Evolutionary conservation across 2,113 vertebrate species (phyloP).

Genomic region (Eurypyga helias): DNA sequence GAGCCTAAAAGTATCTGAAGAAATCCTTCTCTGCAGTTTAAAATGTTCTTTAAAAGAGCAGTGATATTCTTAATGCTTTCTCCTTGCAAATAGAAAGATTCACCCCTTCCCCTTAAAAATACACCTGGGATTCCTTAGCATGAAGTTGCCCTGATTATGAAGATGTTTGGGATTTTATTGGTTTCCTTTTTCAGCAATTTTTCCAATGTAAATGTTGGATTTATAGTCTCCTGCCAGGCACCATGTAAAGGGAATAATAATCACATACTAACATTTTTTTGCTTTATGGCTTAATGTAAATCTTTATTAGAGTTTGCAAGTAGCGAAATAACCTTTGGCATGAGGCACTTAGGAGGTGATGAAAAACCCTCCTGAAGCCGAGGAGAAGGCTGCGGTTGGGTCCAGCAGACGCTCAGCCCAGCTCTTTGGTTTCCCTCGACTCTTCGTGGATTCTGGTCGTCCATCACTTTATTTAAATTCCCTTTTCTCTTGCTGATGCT

Average conservation of each 20-base stretch:
- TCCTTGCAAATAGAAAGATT: background rate
- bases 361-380: background rate
- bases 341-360: background rate
- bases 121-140: background rate
- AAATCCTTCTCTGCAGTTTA: background rate
- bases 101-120: background rate
- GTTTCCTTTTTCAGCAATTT: background rate
- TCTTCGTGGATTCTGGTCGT: accelerated
- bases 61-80: background rate
- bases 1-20: background rate
- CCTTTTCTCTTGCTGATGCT: background rate
- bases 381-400: background rate
- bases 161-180: background rate
- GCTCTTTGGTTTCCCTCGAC: background rate
- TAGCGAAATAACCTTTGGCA: background rate
- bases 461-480: background rate
- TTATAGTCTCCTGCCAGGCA: background rate
- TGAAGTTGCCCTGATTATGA: background rate
- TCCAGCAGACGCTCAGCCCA: background rate
- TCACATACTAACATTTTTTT: background rate
- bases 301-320: background rate
- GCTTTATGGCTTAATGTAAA: background rate
- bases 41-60: background rate
- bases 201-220: background rate
- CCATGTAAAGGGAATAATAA: background rate